phyloP scores from a whole-genome alignment of 2,888 invertebrate genomes.

The Synergus itoensis region DNA sequence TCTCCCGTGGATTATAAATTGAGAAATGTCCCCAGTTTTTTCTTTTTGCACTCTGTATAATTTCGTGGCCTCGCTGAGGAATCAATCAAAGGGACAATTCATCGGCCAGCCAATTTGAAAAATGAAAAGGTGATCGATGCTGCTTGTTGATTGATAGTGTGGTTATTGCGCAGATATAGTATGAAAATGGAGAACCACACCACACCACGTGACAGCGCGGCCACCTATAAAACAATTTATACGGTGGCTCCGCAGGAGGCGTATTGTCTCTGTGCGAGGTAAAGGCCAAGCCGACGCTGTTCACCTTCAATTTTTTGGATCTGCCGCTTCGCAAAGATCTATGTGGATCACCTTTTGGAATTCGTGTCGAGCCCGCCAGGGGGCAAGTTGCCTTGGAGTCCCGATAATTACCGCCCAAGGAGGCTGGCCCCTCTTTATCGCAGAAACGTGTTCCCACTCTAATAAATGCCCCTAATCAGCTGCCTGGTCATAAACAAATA shows the following conservation, averaged over 20 bases:
- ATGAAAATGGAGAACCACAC: constrained; percentile 52
- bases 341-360: constrained; percentile 72
- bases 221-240: constrained; percentile 70
- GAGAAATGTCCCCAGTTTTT: constrained; percentile 4
- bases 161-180: constrained; percentile 46
- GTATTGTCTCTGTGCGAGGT: constrained; percentile 68
- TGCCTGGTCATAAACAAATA: constrained; percentile 49
- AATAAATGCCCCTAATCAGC: constrained; percentile 54
- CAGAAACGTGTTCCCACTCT: constrained; percentile 54
- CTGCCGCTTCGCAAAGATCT: constrained; percentile 60
- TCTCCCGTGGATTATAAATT: background rate
- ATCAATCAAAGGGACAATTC: constrained; percentile 48
- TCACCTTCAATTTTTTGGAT: constrained; percentile 53
- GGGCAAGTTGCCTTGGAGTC: constrained; percentile 60
- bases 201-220: constrained; percentile 50
- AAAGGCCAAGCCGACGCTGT: constrained; percentile 62
- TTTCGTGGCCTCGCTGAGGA: constrained; percentile 17
- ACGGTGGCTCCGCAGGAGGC: constrained; percentile 66
- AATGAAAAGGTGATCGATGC: constrained; percentile 53
- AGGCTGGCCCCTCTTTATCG: constrained; percentile 68
- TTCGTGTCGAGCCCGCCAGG: constrained; percentile 71
- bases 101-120: constrained; percentile 49
- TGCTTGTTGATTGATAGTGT: constrained; percentile 59
- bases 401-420: constrained; percentile 71
- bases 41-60: constrained; percentile 3